Base-by-base conservation (phyloP, 2,888 invertebrate species). In the Cheilosia variabilis region DNA sequence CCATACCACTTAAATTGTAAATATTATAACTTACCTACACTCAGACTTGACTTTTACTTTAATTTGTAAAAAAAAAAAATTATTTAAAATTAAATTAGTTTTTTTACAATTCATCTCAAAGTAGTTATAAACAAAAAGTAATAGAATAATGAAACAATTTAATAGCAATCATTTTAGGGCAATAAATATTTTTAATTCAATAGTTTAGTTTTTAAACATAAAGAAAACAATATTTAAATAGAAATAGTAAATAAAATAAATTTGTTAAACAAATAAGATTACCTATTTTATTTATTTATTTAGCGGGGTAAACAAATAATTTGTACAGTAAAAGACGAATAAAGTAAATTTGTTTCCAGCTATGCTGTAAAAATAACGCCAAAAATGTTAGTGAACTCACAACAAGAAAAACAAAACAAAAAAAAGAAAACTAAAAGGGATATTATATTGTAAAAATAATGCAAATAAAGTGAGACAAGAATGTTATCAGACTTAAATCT, bases 341-440 rank as follows among this genome's bases (percentile, higher is more conserved):
- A 60, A 55, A 55, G 75, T 22, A 47, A 31, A 81, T 72, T 81
- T 86, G 81, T 86, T 86, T 80, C 76, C 86, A 86, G 76, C 76
- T 77, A 71, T 76, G 86, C 88, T 89, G 89, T 89, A 89, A 89
- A 89, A 88, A 88, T 88, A 89, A 89, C 88, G 89, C 89, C 89
- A 89, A 89, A 89, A 88, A 76, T 83, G 72, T 87, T 87, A 79
- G 87, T 87, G 77, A 87, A 83, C 37, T 87, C 63, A 80, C 37
- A 65, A 71, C 63, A 71, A 65, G 55, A 71, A 45, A 63, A 66
- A 60, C n/a, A 9, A 76, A 63, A 43, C 15, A 66, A 24, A 24
- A 24, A 24, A 24, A 24, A 24, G 0, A 2, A 9, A 31, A 31
- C 5, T 31, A 31, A 31, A 37, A 37, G 22, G 57, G 19, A 62